A percentile compares a stretch with the other conserved stretches of the same genome.
Conservation (phyloP, 2,113 vertebrate species). For the Panthera leo region DNA sequence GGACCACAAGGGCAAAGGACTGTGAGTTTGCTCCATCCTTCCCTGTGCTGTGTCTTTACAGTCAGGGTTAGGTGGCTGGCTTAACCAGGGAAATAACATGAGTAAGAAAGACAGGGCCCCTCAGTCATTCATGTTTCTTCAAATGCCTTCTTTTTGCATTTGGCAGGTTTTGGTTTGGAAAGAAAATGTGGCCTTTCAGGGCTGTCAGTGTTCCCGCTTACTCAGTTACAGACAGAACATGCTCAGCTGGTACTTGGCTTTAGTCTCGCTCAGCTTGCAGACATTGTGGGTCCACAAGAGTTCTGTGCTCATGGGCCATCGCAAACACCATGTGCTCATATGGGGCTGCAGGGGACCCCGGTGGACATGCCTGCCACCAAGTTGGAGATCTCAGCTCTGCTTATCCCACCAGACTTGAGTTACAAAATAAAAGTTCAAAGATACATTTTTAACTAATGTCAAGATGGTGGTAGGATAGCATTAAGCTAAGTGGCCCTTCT, state of each 20-base stretch:
- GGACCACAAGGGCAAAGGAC: neutral
- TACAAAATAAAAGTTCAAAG: neutral
- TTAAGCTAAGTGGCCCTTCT: neutral
- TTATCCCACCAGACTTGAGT: neutral
- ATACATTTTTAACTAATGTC: neutral
- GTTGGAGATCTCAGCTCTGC: neutral
- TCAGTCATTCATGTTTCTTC: neutral
- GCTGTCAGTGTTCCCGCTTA: fast-evolving
- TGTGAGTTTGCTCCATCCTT: neutral
- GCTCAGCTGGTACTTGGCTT: neutral
- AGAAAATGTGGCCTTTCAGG: neutral
- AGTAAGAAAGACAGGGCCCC: neutral
- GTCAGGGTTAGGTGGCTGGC: neutral
- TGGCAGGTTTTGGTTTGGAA: neutral
- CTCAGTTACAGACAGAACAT: neutral
- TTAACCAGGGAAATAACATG: neutral
- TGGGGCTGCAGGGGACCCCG: too few species aligned
- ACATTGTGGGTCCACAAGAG: neutral
- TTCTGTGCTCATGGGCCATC: neutral
- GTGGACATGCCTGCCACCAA: fast-evolving
- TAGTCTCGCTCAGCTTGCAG: neutral
- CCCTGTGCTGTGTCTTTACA: neutral
- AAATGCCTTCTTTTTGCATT: neutral
- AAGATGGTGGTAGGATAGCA: neutral
- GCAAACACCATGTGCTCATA: too few species aligned